phyloP scores from a whole-genome alignment of 2,113 vertebrate genomes.

The Pluvialis apricaria region DNA sequence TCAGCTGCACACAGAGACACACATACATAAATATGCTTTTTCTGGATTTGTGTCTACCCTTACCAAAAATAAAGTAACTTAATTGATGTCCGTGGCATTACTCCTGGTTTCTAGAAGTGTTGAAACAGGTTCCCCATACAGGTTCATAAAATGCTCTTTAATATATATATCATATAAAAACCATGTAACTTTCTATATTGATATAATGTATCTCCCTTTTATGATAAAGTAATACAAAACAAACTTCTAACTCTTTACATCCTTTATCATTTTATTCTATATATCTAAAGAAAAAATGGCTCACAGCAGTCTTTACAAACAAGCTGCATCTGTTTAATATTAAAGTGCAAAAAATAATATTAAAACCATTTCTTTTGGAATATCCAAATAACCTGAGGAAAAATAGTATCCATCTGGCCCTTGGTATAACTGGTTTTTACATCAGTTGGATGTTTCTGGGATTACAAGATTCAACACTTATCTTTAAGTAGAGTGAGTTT shows the following conservation, averaged over 20 bases:
- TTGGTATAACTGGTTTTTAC: conserved; percentile 64
- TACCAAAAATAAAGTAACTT: background rate
- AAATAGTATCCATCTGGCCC: conserved; percentile 71
- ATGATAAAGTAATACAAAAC: background rate
- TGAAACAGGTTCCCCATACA: background rate
- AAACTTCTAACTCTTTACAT: background rate
- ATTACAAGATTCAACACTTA: conserved; percentile 70
- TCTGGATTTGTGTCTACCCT: background rate
- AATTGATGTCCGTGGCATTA: background rate
- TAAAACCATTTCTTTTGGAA: conserved; percentile 64
- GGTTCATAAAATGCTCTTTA: background rate
- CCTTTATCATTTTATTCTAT: conserved; percentile 54
- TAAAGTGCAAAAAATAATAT: conserved; percentile 62
- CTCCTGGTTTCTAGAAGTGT: background rate
- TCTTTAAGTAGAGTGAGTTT: conserved; percentile 70
- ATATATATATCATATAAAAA: background rate
- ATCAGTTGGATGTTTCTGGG: conserved; percentile 71
- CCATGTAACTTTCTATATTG: background rate
- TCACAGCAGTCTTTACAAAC: conserved; percentile 46
- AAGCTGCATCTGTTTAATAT: conserved; percentile 74
- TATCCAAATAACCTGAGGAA: conserved; percentile 64
- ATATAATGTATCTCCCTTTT: background rate
- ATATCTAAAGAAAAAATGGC: conserved; percentile 34
- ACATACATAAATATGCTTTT: background rate
- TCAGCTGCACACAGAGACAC: background rate